A percentile compares a stretch with the other conserved stretches of the same genome.
phyloP scores from a whole-genome alignment of 1,140 invertebrate genomes.

The Mizuhopecten yessoensis region DNA sequence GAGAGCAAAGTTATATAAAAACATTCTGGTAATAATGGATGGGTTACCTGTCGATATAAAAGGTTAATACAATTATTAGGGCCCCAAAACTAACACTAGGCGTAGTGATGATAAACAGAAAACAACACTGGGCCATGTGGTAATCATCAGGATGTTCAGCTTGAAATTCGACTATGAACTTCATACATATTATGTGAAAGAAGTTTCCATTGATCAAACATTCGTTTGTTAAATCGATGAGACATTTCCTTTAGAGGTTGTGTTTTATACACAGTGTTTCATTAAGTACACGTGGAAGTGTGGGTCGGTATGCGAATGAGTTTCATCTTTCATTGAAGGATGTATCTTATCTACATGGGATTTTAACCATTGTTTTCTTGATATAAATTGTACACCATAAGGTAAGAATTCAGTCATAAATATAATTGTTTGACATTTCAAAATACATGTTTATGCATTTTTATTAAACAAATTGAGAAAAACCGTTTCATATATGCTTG shows the following conservation, averaged over 20 bases:
- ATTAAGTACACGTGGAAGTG: background rate
- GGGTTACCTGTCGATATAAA: background rate
- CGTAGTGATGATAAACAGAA: slow-evolving; percentile 8
- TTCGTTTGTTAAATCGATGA: background rate
- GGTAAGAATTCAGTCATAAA: background rate
- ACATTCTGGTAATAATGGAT: background rate
- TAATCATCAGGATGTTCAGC: background rate
- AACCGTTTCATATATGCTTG: too few species aligned
- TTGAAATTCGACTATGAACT: background rate
- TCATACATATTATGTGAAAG: background rate
- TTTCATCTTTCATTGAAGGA: background rate
- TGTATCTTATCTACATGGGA: background rate
- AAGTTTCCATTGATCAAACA: background rate
- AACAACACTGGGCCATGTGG: slow-evolving; percentile 14
- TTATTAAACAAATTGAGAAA: too few species aligned
- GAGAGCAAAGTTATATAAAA: background rate
- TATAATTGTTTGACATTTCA: too few species aligned
- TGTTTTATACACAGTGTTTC: background rate
- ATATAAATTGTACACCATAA: background rate
- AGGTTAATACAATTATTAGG: background rate
- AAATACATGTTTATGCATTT: too few species aligned
- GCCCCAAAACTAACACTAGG: background rate
- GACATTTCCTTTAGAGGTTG: background rate
- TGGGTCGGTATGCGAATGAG: too few species aligned
- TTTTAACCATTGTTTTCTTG: background rate